Percentiles rank a stretch among this genome's conserved stretches.
These are phyloP conservation scores for Drosophila ochracea DNA, from an alignment of 2,888 invertebrate species.

Conservation along the genomic window DNA sequence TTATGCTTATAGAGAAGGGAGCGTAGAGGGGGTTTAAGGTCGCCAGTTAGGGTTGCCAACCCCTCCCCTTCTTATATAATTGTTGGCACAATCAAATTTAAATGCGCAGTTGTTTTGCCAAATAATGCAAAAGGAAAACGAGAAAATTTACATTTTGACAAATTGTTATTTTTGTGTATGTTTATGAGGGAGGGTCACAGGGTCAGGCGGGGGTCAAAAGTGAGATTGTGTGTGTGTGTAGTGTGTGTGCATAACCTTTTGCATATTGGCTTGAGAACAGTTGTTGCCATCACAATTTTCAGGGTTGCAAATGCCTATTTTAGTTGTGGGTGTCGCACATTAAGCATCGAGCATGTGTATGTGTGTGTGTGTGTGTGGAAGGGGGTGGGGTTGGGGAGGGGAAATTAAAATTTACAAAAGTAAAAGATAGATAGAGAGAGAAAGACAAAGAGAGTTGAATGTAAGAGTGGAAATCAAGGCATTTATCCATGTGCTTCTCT, in stretches of 20 bases:
- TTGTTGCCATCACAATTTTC: slow-evolving; percentile 35
- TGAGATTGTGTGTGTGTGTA: slow-evolving; percentile 34
- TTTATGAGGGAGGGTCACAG: slow-evolving; percentile 27
- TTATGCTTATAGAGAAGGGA: slow-evolving; percentile 38
- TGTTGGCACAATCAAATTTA: slow-evolving; percentile 66
- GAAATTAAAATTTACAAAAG: background rate
- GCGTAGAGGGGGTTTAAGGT: slow-evolving; percentile 26
- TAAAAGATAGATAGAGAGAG: too few species aligned
- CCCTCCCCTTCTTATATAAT: slow-evolving; percentile 63
- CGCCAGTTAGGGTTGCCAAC: slow-evolving; percentile 25
- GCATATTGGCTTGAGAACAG: slow-evolving; percentile 42
- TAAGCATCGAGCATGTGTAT: background rate
- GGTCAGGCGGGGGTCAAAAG: slow-evolving; percentile 48
- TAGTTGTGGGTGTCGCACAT: slow-evolving; percentile 44
- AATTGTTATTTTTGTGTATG: slow-evolving; percentile 61
- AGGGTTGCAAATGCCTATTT: slow-evolving; percentile 48
- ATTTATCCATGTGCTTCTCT: background rate
- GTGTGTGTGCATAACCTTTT: slow-evolving; percentile 53
- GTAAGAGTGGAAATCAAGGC: background rate
- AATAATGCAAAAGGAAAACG: slow-evolving; percentile 13
- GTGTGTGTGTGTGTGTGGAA: background rate
- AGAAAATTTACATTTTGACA: slow-evolving; percentile 77
- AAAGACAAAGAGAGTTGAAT: background rate
- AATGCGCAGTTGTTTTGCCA: slow-evolving; percentile 63
- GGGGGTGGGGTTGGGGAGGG: background rate